Evolutionary conservation across 35 echinoderm and acorn worm species (phyloP).

Genomic region (Strongylocentrotus purpuratus): DNA sequence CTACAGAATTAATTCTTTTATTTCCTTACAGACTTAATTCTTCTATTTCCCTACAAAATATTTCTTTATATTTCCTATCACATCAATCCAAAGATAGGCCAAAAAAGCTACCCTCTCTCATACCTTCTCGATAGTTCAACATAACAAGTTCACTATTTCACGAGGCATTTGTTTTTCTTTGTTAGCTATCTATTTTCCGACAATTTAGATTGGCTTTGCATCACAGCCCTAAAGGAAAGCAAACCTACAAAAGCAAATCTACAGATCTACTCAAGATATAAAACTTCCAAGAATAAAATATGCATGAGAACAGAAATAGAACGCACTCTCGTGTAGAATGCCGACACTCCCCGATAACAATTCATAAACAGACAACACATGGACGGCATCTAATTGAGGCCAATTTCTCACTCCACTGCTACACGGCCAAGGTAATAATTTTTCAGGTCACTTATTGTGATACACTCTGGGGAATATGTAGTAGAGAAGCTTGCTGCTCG

Average conservation of each 20-base stretch:
- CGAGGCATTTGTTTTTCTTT: too few relatives aligned
- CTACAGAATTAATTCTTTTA: too few relatives aligned
- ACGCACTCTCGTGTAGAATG: not conserved
- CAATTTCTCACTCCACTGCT: not conserved
- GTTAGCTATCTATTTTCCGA: too few relatives aligned
- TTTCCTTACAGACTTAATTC: too few relatives aligned
- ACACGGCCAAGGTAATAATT: not conserved
- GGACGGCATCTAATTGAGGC: not conserved
- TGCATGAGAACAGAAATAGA: not conserved
- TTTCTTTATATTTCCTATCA: too few relatives aligned
- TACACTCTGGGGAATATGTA: not conserved
- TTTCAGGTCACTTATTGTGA: conserved; percentile 2
- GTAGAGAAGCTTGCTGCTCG: not conserved
- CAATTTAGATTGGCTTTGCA: not conserved
- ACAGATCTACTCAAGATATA: not conserved
- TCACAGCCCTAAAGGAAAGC: not conserved
- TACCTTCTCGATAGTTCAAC: too few relatives aligned
- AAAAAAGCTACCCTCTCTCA: too few relatives aligned
- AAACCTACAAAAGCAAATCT: not conserved
- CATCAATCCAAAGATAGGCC: too few relatives aligned
- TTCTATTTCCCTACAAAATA: too few relatives aligned
- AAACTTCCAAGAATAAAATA: not conserved
- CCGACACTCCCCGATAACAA: not conserved
- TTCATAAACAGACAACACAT: not conserved
- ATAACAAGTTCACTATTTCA: too few relatives aligned